Evolutionary conservation across 2,888 invertebrate species (phyloP).

Genomic region (Azorinus chamasolen): DNA sequence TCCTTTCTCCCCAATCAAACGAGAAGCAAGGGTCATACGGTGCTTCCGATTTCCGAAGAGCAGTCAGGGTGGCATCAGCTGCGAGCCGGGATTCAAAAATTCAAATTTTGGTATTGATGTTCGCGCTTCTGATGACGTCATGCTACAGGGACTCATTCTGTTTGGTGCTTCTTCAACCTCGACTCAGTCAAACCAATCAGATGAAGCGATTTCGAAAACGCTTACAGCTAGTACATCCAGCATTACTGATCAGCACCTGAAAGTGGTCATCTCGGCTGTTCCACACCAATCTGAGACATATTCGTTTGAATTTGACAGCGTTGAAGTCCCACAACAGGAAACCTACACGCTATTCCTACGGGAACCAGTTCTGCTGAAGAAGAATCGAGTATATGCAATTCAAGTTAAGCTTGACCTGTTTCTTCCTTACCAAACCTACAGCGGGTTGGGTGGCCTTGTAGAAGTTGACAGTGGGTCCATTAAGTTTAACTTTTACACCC

Average conservation of each 20-base stretch:
- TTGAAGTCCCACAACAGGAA: slow-evolving; percentile 56
- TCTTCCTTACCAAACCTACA: slow-evolving; percentile 59
- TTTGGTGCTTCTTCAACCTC: slow-evolving; percentile 60
- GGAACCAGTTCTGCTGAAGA: slow-evolving; percentile 51
- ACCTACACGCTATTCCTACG: slow-evolving; percentile 52
- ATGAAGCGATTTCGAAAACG: slow-evolving; percentile 8
- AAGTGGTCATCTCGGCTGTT: slow-evolving; percentile 40
- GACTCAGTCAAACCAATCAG: slow-evolving; percentile 43
- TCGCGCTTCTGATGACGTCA: slow-evolving; percentile 58
- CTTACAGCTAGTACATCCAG: slow-evolving; percentile 16
- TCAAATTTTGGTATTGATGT: slow-evolving; percentile 65
- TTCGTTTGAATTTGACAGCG: slow-evolving; percentile 46
- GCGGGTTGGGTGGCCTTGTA: slow-evolving; percentile 46
- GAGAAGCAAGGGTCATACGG: slow-evolving; percentile 57
- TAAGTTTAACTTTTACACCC: slow-evolving; percentile 54
- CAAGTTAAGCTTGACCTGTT: slow-evolving; percentile 62
- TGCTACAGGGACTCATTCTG: slow-evolving; percentile 58
- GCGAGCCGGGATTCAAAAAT: slow-evolving; percentile 64
- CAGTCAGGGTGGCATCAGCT: slow-evolving; percentile 47
- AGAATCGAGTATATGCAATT: slow-evolving; percentile 53
- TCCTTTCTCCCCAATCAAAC: slow-evolving; percentile 48
- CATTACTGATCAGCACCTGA: slow-evolving; percentile 48
- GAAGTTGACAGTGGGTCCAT: slow-evolving; percentile 59
- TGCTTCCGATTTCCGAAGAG: slow-evolving; percentile 59
- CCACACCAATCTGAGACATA: slow-evolving; percentile 37